Evolutionary conservation across 1,140 invertebrate genomes (phyloP), one percentile per base, ranked within the genome.

Genomic region (Ostrea edulis): DNA sequence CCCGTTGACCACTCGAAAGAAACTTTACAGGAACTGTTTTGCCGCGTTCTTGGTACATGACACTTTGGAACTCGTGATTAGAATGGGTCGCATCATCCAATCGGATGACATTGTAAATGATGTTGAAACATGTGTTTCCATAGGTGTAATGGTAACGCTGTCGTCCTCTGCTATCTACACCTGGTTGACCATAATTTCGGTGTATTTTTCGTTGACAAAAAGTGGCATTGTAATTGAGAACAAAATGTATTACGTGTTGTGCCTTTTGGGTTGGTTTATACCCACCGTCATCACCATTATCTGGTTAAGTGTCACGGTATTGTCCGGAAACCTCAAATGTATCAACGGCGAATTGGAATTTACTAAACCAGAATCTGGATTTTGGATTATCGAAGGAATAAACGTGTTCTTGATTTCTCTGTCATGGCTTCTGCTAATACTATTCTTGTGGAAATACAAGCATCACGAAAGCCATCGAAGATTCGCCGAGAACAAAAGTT

Each of bases 11-110:
- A 89, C 88, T 62, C 82, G 88, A 51, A 81, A 44, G n/a, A 71
- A 84, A 55, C 81, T 89, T 68, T 89, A 89, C 52, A 84, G 86
- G 25, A 89, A 89, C 83, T 58, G 87, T 7, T 89, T 87, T 55
- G 88, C 88, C 20, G 88, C 88, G 12, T 89, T 87, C 85, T 65
- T 89, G 71, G 84, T 89, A 53, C 88, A 89, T 51, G 88, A 89
- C 58, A 29, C 83, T 52, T 25, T 89, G 12, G 88, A 89, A 22
- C 86, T 89, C 12, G 68, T 89, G 0, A 86, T 89, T 53, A 68
- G 86, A 35, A 25, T 89, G 51, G 88, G 88, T 25, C 82, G 88
- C n/a, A 54, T 86, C 53, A 29, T 87, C 8, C n/a, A 85, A 7
- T 85, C 83, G 17, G 65, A 87, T 82, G 83, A 81, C 68, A 82